Evolutionary conservation across 1,140 invertebrate species (phyloP).

Genomic region (Nasonia longicornis): DNA sequence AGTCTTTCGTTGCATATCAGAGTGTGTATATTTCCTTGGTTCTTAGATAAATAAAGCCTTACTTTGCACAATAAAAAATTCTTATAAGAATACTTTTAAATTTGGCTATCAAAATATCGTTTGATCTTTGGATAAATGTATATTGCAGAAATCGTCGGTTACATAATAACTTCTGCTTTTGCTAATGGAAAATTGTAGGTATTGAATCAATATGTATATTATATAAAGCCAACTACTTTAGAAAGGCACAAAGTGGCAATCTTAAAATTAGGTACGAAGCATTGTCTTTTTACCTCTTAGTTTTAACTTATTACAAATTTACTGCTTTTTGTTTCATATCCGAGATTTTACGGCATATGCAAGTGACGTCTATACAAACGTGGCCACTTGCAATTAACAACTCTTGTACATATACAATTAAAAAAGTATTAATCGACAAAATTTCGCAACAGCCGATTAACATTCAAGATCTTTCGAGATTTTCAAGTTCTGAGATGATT

Average conservation of each 20-base stretch:
- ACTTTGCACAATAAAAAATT: slow-evolving; percentile 36
- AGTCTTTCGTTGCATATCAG: slow-evolving; percentile 40
- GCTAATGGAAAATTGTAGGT: slow-evolving; percentile 32
- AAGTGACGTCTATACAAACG: slow-evolving; percentile 32
- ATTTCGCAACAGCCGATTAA: slow-evolving; percentile 28
- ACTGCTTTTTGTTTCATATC: slow-evolving; percentile 13
- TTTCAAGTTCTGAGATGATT: slow-evolving; percentile 47
- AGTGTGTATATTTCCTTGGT: slow-evolving; percentile 34
- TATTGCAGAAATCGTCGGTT: slow-evolving; percentile 29
- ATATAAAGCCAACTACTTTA: slow-evolving; percentile 41
- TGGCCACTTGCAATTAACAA: slow-evolving; percentile 49
- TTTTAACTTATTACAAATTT: slow-evolving; percentile 39
- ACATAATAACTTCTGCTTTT: slow-evolving; percentile 36
- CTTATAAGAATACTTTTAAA: slow-evolving; percentile 44
- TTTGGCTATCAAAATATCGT: slow-evolving; percentile 46
- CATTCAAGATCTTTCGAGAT: slow-evolving; percentile 44
- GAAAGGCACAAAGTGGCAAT: slow-evolving; percentile 57
- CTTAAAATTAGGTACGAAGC: slow-evolving; percentile 43
- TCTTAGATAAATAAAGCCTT: slow-evolving; percentile 34
- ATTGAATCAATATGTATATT: slow-evolving; percentile 39
- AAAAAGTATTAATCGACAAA: slow-evolving; percentile 47
- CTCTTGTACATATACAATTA: slow-evolving; percentile 47
- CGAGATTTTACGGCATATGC: slow-evolving; percentile 10
- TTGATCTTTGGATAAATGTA: slow-evolving; percentile 46
- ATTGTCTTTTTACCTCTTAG: slow-evolving; percentile 36